These are phyloP conservation scores for Vultur gryphus DNA, from an alignment of 2,797 vertebrate genomes.

Conservation along the genomic window DNA sequence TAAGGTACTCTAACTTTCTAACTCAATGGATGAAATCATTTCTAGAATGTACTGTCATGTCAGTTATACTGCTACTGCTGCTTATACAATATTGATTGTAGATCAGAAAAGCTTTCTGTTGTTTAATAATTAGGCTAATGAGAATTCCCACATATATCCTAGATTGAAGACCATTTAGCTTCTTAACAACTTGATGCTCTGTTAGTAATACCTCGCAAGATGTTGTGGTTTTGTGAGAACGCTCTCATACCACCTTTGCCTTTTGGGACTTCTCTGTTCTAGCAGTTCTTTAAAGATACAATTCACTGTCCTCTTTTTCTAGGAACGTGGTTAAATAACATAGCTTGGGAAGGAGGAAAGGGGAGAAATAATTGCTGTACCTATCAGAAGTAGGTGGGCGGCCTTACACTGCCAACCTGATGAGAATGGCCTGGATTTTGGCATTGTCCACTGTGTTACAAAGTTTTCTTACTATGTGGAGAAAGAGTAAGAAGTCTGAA, in stretches of 20 bases:
- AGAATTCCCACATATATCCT: neutral
- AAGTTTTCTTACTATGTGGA: neutral
- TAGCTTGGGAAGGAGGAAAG: neutral
- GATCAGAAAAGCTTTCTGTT: neutral
- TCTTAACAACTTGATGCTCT: neutral
- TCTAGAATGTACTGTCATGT: neutral
- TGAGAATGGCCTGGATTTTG: neutral
- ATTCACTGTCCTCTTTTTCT: neutral
- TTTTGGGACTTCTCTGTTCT: neutral
- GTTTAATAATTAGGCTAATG: neutral
- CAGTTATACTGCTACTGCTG: neutral
- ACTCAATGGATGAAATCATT: neutral
- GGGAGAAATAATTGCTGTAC: neutral
- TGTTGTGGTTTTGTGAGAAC: neutral
- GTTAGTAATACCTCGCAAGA: neutral
- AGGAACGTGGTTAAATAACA: neutral
- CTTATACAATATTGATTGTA: neutral
- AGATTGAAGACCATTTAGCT: neutral
- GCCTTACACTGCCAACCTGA: neutral
- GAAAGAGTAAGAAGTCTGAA: neutral
- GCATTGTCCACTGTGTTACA: neutral
- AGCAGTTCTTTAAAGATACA: neutral
- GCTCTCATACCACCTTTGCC: neutral
- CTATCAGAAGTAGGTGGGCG: neutral
- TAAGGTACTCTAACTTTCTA: neutral